Base-by-base conservation (phyloP, 2,888 invertebrate genomes). In the Agriopis aurantiaria region DNA sequence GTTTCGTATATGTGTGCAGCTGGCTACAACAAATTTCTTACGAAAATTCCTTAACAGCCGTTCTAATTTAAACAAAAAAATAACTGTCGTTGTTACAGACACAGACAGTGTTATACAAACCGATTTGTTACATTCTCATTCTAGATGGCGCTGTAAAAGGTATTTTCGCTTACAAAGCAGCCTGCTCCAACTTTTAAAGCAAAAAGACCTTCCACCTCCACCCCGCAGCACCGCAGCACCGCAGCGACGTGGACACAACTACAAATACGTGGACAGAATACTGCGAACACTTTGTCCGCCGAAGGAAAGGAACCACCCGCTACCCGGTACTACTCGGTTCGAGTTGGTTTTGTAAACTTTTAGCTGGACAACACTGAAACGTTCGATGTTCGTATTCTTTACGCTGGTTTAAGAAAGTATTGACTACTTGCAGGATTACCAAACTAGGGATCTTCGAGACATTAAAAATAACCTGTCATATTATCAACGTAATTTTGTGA, bases 251-350 rank as follows among this genome's bases (percentile, higher is more conserved):
- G 59, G 53, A 58, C 60, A 65, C 65, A 69, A 69, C 62, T 66
- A 55, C 70, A 62, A 63, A 63, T 62, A 70, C 70, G 66, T 66
- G 70, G 45, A 48, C 40, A 17, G 62, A 70, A 70, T 70, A 58
- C 63, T 53, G 56, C 52, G 56, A 14, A 46, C 53, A 58, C 55
- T 70, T 62, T 65, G 66, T 65, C 58, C 62, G 62, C 52, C 46
- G 48, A 58, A 65, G 40, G 40, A 46, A 46, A 66, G 61, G 17
- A 61, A 55, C 52, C 23, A 14, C 23, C 49, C 10, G 43, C 52
- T 41, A 14, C 23, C 49, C n/a, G 43, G 43, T 49, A 68, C 46
- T 41, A 17, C 43, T 57, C 41, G 9, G 41, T 8, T 40, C 52
- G 23, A 61, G 57, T 57, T 51, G 51, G 59, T 61, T 65, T 70